phyloP scores from a whole-genome alignment of 1,140 invertebrate genomes.

The Aethina tumida region DNA sequence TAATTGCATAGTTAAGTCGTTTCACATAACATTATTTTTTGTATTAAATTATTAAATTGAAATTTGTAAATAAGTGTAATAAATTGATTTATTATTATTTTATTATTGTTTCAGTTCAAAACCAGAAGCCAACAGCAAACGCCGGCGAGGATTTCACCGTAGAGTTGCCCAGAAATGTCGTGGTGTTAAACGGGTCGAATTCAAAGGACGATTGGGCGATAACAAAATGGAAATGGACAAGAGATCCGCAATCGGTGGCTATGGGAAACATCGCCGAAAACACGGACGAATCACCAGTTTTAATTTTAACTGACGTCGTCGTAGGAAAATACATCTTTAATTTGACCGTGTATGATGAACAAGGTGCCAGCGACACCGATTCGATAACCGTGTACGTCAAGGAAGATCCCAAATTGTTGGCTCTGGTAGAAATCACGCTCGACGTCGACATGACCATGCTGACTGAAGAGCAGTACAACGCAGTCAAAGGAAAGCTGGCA shows the following conservation, averaged over 20 bases:
- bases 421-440: slow-evolving; percentile 72
- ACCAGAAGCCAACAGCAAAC: slow-evolving; percentile 77
- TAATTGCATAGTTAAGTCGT: too few species aligned
- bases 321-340: slow-evolving; percentile 82
- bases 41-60: too few species aligned
- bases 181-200: slow-evolving; percentile 74
- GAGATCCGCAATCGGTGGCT: slow-evolving; percentile 71
- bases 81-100: too few species aligned
- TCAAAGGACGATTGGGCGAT: slow-evolving; percentile 85
- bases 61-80: too few species aligned
- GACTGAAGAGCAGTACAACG: slow-evolving; percentile 63
- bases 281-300: slow-evolving; percentile 61
- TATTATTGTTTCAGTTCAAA: slow-evolving; percentile 57
- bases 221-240: slow-evolving; percentile 73
- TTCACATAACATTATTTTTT: too few species aligned
- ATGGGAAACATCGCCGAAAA: slow-evolving; percentile 68
- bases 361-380: slow-evolving; percentile 70
- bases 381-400: slow-evolving; percentile 79
- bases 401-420: slow-evolving; percentile 60
- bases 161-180: slow-evolving; percentile 59
- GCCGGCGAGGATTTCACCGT: slow-evolving; percentile 76
- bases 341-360: slow-evolving; percentile 79
- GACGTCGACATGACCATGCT: slow-evolving; percentile 61
- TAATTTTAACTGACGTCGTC: slow-evolving; percentile 76
- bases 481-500: slow-evolving; percentile 63